Base-by-base conservation (phyloP, 2,797 vertebrate genomes). In the Urocyon cinereoargenteus region DNA sequence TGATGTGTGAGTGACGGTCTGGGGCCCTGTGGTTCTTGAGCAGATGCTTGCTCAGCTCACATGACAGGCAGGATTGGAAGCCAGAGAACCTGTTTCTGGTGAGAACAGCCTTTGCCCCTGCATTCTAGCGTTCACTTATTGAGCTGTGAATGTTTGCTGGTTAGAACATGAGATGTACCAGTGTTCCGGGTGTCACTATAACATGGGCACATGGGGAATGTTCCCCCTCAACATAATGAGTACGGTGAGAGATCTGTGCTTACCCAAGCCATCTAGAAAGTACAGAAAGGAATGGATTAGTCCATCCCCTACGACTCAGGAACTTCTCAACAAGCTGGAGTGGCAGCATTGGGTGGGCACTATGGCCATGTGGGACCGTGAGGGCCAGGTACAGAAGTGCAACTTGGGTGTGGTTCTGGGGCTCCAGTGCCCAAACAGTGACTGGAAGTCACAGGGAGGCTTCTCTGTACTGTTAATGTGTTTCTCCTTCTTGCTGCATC, bases 401-500 rank as follows among this genome's bases (percentile, higher is more conserved):
- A 13, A 53, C 34, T 57, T 19, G 28, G 15, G 16, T 0, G 4
- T 31, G 40, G 16, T 55, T 16, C 22, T 14, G 31, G 26, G 34
- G 6, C 4, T 13, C 15, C 11, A 11, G 16, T 24, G 34, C 34
- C 2, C 31, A 51, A 8, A 45, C 40, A 7, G 8, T 1, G n/a
- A 55, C 36, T 72, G 21, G 5, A 11, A 49, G 62, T 4, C 9
- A 11, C 0, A 13, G 61, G 2, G 0, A 12, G 22, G 0, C 5
- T 91, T 91, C 79, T 96, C 82, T 92, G 24, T 83, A 1, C 78
- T 86, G 34, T 21, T 98, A 34, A 97, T 21, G 4, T 21, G 79
- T 94, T 45, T 97, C 5, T 97, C 95, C 49, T 97, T 28, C 72
- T 97, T 94, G 86, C 96, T 94, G 86, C 96, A 1, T 81, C 97